A percentile compares a stretch with the other conserved stretches of the same genome.
Conservation (phyloP, 1,140 invertebrate genomes). For the Cydia amplana region DNA sequence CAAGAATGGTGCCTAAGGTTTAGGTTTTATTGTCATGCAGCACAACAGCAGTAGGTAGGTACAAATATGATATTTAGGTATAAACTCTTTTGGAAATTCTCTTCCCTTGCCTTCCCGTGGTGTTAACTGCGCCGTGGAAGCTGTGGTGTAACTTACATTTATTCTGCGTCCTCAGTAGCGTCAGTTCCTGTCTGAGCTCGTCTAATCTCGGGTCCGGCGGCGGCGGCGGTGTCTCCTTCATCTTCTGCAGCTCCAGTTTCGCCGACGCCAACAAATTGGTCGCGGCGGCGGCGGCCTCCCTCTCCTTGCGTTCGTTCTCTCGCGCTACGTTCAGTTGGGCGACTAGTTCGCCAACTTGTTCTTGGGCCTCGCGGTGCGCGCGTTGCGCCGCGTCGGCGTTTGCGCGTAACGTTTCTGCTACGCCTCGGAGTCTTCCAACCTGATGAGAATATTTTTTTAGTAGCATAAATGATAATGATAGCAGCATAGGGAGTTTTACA, state of each 20-base stretch:
- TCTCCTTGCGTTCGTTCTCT: constrained; percentile 71
- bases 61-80: too few species aligned
- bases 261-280: constrained; percentile 79
- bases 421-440: constrained; percentile 72
- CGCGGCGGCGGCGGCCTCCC: constrained; percentile 51
- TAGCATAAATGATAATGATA: neutral
- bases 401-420: constrained; percentile 79
- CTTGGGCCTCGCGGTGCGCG: constrained; percentile 78
- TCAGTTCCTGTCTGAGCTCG: constrained; percentile 85
- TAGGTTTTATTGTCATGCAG: too few species aligned
- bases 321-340: constrained; percentile 81
- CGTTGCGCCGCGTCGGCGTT: constrained; percentile 81
- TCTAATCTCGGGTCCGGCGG: constrained; percentile 85
- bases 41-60: too few species aligned
- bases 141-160: constrained; percentile 83
- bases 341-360: constrained; percentile 79
- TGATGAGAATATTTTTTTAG: constrained; percentile 35
- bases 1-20: too few species aligned
- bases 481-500: too few species aligned
- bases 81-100: too few species aligned
- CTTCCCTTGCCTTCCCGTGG: too few species aligned
- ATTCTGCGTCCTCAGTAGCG: constrained; percentile 85
- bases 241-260: constrained; percentile 74
- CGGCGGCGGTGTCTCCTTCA: constrained; percentile 79
- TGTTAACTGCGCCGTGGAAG: too few species aligned